These are phyloP conservation scores for Oryctes rhinoceros DNA, from an alignment of 1,140 invertebrate species.

Conservation along the genomic window DNA sequence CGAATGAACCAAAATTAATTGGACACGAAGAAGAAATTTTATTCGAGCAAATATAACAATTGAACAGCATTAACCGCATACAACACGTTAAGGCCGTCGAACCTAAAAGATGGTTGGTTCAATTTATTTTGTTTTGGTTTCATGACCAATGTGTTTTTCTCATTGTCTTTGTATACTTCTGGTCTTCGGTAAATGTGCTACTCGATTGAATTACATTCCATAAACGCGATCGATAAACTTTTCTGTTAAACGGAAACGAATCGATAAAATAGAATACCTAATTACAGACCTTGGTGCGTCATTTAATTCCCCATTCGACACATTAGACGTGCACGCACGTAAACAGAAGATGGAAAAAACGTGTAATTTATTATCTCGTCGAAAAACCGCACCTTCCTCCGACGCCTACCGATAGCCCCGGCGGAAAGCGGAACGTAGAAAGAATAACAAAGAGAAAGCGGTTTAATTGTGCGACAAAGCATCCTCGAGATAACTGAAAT, in stretches of 20 bases:
- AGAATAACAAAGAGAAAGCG: not conserved
- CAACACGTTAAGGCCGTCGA: no score
- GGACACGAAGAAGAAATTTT: no score
- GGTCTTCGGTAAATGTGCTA: no score
- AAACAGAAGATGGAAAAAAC: not conserved
- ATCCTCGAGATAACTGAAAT: constrained; percentile 15
- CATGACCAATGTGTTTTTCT: no score
- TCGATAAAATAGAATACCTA: not conserved
- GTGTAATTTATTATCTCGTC: not conserved
- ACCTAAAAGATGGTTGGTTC: no score
- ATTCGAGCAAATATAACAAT: no score
- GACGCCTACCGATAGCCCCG: not conserved
- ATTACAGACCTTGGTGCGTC: not conserved
- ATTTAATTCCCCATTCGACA: not conserved
- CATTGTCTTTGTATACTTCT: no score
- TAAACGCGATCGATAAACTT: not conserved
- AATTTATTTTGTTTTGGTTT: no score
- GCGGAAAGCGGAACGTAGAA: not conserved
- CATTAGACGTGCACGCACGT: not conserved
- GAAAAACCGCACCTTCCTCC: not conserved
- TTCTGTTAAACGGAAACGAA: not conserved
- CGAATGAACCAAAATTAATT: no score
- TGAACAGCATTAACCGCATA: no score
- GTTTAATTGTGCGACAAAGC: constrained; percentile 27
- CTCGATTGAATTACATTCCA: no score